Evolutionary conservation across 2,797 vertebrate species (phyloP).

Genomic region (Notolepis coatsorum): DNA sequence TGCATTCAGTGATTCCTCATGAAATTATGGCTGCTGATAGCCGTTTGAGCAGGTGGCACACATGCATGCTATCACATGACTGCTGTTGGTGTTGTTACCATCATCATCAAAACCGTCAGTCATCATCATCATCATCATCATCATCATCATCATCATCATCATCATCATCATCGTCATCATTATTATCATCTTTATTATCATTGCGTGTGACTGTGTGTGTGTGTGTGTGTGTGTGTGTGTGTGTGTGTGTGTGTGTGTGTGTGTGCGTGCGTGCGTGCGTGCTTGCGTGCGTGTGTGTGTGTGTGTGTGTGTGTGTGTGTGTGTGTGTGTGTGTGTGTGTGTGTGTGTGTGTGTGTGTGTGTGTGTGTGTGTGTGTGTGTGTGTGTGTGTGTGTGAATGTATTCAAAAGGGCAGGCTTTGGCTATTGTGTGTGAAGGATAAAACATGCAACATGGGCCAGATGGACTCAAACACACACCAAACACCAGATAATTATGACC

Average conservation of each 20-base stretch:
- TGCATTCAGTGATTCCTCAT: too few species aligned
- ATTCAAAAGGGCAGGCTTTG: background rate
- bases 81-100: background rate
- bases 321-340: background rate
- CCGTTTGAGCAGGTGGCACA: too few species aligned
- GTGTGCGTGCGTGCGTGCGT: background rate
- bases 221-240: background rate
- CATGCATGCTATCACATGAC: background rate
- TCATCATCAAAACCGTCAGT: background rate
- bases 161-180: background rate
- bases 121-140: background rate
- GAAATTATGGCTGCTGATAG: too few species aligned
- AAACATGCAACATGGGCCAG: slow-evolving; percentile 40
- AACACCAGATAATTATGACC: slow-evolving; percentile 50
- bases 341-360: background rate
- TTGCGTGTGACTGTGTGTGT: background rate
- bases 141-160: background rate
- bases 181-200: background rate
- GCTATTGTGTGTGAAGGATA: background rate
- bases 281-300: too few species aligned
- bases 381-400: background rate
- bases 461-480: slow-evolving; percentile 65
- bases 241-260: background rate
- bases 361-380: background rate
- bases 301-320: background rate